Base-by-base conservation (phyloP, 2,797 vertebrate species). In the Sebastes diaconus region DNA sequence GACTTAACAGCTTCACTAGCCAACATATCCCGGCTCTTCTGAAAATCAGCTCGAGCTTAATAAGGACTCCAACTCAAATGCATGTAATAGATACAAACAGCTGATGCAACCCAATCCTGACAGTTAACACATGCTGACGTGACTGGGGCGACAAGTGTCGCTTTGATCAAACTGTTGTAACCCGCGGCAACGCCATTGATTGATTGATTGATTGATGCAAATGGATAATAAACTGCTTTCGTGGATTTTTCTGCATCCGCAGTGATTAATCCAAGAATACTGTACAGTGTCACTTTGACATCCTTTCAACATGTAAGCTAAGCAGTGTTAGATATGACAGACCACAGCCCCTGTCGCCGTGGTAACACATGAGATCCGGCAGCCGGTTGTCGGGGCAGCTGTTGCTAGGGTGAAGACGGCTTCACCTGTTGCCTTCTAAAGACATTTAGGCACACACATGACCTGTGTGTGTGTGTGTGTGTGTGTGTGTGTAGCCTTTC, bases 341-440 rank as follows among this genome's bases (percentile, higher is more conserved):
- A 46, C n/a, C 12, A 9, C 61, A 3, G 24, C 36, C n/a, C 9
- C 64, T 20, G 78, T 87, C 80, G 24, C 84, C 67, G n/a, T 64
- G 78, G 73, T 46, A 82, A 85, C 83, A 80, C 57, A 60, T 16
- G 25, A 50, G 57, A 16, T 61, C 69, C 14, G 8, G 54, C 78
- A 73, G 77, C 83, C 6, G 75, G 82, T 77, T 46, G 81, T 68
- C 7, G n/a, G 22, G 66, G 74, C 91, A 89, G 91, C 90, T 91
- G 93, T 82, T 90, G 75, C 59, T 24, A 50, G 68, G 75, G 52
- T 57, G 83, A 73, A 76, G 81, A 88, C 58, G 29, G 84, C 86
- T 55, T 92, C 92, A 93, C 91, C 92, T 93, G 92, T 93, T 79
- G 50, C 55, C 66, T 30, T 67, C 42, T 46, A n/a, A 79, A 75